Conservation (phyloP, 2,888 invertebrate species). For the Cosmorhoe ocellata region DNA sequence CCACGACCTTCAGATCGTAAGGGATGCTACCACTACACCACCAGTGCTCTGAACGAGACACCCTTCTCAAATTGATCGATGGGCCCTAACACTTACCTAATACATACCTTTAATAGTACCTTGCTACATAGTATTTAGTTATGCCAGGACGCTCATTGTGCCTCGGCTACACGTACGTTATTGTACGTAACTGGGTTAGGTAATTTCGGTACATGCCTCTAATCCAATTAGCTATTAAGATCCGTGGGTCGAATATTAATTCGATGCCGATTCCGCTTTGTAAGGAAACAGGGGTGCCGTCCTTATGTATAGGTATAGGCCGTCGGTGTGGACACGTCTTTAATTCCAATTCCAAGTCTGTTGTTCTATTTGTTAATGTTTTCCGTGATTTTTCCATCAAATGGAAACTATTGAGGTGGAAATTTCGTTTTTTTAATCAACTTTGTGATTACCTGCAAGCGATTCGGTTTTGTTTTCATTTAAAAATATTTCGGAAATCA, state of each 20-base stretch:
- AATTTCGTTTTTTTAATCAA: not conserved
- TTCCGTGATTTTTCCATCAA: slow-evolving; percentile 3
- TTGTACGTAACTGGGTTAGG: slow-evolving; percentile 76
- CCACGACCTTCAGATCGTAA: too few relatives aligned
- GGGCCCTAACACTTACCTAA: too few relatives aligned
- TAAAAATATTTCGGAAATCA: too few relatives aligned
- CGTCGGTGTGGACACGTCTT: slow-evolving; percentile 26
- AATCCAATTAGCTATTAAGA: slow-evolving; percentile 83
- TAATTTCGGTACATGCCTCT: slow-evolving; percentile 79
- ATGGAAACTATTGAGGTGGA: not conserved
- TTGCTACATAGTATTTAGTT: too few relatives aligned
- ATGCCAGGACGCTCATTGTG: slow-evolving; percentile 6
- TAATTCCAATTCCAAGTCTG: slow-evolving; percentile 27
- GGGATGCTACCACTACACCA: too few relatives aligned
- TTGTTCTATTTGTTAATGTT: slow-evolving; percentile 15
- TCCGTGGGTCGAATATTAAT: slow-evolving; percentile 81
- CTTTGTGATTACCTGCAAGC: too few relatives aligned
- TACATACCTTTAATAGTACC: too few relatives aligned
- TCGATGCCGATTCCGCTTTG: slow-evolving; percentile 64
- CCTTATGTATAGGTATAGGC: slow-evolving; percentile 52
- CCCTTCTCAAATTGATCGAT: too few relatives aligned
- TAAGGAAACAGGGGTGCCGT: slow-evolving; percentile 57
- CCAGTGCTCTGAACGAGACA: too few relatives aligned
- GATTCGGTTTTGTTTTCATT: too few relatives aligned
- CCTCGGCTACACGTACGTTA: slow-evolving; percentile 58